These are phyloP conservation scores for Eilema sororculum DNA, from an alignment of 2,888 invertebrate species.

Conservation along the genomic window DNA sequence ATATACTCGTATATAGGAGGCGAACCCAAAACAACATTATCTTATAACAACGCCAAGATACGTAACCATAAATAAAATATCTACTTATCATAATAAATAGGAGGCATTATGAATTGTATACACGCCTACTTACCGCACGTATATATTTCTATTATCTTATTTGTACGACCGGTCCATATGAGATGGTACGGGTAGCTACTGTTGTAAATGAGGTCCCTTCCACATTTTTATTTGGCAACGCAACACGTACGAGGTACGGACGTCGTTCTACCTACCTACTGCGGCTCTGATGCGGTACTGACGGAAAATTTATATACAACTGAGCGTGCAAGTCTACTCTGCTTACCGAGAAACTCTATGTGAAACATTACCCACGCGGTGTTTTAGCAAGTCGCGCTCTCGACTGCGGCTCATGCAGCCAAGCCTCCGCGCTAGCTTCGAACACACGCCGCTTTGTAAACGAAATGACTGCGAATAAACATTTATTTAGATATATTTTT, in stretches of 20 bases:
- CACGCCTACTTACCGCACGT: conserved; percentile 28
- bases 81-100: conserved; percentile 48
- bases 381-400: conserved; percentile 63
- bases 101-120: conserved; percentile 45
- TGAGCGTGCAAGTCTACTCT: conserved; percentile 77
- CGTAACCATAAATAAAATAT: conserved; percentile 40
- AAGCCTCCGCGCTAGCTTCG: conserved; percentile 34
- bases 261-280: conserved; percentile 78
- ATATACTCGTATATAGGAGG: conserved; percentile 28
- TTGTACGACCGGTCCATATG: conserved; percentile 33
- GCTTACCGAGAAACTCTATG: conserved; percentile 64
- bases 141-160: conserved; percentile 44
- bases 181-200: conserved; percentile 49
- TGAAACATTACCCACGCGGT: conserved; percentile 64
- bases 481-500: conserved; percentile 59
- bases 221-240: conserved; percentile 77
- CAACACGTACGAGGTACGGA: conserved; percentile 75
- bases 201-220: conserved; percentile 59
- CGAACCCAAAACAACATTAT: conserved; percentile 29
- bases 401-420: conserved; percentile 65
- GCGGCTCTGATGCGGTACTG: conserved; percentile 83
- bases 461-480: conserved; percentile 72
- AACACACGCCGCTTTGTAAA: conserved; percentile 67
- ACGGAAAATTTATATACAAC: conserved; percentile 83
- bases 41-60: conserved; percentile 37